Evolutionary conservation across 1,140 invertebrate genomes (phyloP).

Genomic region (Monochamus saltuarius): DNA sequence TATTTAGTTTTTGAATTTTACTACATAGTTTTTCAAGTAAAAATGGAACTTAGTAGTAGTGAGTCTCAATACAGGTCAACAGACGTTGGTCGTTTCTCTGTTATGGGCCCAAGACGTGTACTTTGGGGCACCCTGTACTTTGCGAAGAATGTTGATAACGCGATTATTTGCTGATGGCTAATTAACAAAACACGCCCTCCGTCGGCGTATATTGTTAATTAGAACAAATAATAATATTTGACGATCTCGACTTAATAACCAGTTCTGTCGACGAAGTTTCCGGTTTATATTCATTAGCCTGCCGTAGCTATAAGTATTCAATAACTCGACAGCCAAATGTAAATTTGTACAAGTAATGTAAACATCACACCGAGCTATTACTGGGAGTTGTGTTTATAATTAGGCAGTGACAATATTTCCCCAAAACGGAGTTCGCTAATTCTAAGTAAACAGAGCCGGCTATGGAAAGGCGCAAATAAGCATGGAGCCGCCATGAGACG

Average conservation of each 20-base stretch:
- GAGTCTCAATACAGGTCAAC: too few species aligned
- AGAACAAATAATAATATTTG: slow-evolving; percentile 34
- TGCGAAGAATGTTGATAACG: too few species aligned
- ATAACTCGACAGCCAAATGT: slow-evolving; percentile 45
- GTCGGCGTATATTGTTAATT: slow-evolving; percentile 27
- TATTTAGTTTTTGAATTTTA: too few species aligned
- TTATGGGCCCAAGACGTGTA: too few species aligned
- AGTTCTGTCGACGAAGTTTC: slow-evolving; percentile 32
- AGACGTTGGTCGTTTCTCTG: too few species aligned
- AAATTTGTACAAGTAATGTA: slow-evolving; percentile 47
- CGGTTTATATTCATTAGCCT: slow-evolving; percentile 30
- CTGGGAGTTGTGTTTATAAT: slow-evolving; percentile 50
- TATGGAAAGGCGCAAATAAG: slow-evolving; percentile 28
- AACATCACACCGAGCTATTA: slow-evolving; percentile 49
- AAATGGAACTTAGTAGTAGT: too few species aligned
- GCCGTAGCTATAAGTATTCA: slow-evolving; percentile 39
- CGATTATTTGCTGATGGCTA: slow-evolving; percentile 12
- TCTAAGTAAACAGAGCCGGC: slow-evolving; percentile 41
- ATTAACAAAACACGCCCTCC: slow-evolving; percentile 16
- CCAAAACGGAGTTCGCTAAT: slow-evolving; percentile 46
- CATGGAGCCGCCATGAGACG: slow-evolving; percentile 23
- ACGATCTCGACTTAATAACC: slow-evolving; percentile 30
- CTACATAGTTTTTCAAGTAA: too few species aligned
- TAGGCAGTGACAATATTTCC: slow-evolving; percentile 50
- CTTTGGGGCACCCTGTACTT: too few species aligned